Base-by-base conservation (phyloP, 2,113 vertebrate species). In the Sminthopsis crassicaudata region DNA sequence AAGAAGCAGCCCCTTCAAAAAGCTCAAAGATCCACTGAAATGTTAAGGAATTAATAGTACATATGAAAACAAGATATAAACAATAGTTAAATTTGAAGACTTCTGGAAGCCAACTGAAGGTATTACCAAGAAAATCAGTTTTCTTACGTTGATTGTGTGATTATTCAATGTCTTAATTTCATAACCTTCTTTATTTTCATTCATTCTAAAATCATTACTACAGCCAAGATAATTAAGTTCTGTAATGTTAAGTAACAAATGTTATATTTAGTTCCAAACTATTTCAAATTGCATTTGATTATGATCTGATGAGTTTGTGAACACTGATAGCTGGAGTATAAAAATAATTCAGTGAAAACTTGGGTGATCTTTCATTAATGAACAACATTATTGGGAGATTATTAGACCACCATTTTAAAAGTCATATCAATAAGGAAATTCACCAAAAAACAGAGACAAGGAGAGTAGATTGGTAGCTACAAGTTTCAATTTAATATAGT, bases 281-380 rank as follows among this genome's bases (percentile, higher is more conserved):
- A 92, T 53, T 95, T 53, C 36, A 92, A 51, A 27, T 91, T 93
- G 53, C 7, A 46, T 48, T 91, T 91, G 16, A 92, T 89, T 91
- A 30, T 48, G 46, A 50, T 0, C 57, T 91, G 90, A 23, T 3
- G 67, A 90, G 94, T 46, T 7, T 91, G 93, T 60, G 92, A 22
- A 26, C 91, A 91, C 55, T 94, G 46, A 55, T 89, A 94, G 50
- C 14, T n/a, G 53, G 51, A 36, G 42, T 55, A 11, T 57, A 89
- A 94, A 92, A 2, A 76, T 89, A 92, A 89, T 84, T 90, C 30
- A 60, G 26, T 89, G 52, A 94, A 93, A 53, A 94, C 92, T 52
- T 94, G 50, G 8, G 67, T 90, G 23, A 19, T 88, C 19, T 90
- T 19, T 88, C 27, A 11, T 2, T 95, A 51, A 51, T 52, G 89